Base-by-base conservation (phyloP, 1,140 invertebrate genomes). In the Drosophila bocqueti region DNA sequence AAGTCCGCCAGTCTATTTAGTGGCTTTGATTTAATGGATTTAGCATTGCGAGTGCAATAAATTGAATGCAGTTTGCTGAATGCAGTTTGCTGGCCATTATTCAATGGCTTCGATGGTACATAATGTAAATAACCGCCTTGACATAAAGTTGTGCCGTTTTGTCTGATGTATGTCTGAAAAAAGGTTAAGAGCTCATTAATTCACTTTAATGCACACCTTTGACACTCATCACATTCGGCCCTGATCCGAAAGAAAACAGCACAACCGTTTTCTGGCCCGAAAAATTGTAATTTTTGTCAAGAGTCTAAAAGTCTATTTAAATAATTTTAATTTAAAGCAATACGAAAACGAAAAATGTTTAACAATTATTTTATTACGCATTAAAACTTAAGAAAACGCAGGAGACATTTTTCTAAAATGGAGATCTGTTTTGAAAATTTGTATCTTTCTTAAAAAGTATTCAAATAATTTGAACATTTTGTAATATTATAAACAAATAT, bases 11-110 rank as follows among this genome's bases (percentile, higher is more conserved):
- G 42, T 76, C 65, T 46, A 66, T 55, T 49, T 61, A 42, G 47
- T 38, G 40, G 64, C 49, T 43, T 55, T 43, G 76, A 69, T 69
- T 87, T 87, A 86, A 86, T 86, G 73, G 83, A 54, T 87, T 89
- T 65, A 67, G 72, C 80, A 83, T 67, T 89, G 84, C 80, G 60
- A 72, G 43, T 86, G 54, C 61, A 57, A 62, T 62, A 67, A 73
- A 67, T 65, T 66, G 42, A 71, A 71, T 57, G 76, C 52, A 78
- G 46, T 40, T 45, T 45, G 42, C 26, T 66, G 42, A 71, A 71
- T 55, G 75, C 52, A 78, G 46, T 40, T 46, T 45, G 42, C 29
- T 36, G 24, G 58, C 38, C 60, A 61, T 69, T 66, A 63, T 67
- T 64, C 45, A 75, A 59, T 60, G 38, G 52, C 24, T 57, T 57